These are phyloP conservation scores for Acanthurus leucopareius DNA, from an alignment of 2,797 vertebrate species.

Conservation along the genomic window DNA sequence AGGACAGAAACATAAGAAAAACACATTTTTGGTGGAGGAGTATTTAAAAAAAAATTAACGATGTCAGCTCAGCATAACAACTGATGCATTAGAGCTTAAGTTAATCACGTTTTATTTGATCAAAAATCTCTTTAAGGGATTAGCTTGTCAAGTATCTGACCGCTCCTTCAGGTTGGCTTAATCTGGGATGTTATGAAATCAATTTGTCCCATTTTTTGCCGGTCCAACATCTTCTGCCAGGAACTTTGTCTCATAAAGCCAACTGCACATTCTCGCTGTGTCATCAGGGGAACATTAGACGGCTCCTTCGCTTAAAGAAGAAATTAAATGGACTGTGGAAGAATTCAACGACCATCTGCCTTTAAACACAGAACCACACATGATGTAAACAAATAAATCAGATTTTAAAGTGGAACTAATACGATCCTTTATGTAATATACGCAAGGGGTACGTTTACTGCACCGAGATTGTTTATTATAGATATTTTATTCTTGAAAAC, in stretches of 20 bases:
- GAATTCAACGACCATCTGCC: conserved; percentile 28
- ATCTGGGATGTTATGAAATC: conserved; percentile 62
- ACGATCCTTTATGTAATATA: conserved; percentile 23
- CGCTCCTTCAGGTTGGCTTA: conserved; percentile 39
- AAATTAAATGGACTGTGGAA: conserved; percentile 41
- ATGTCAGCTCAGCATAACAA: conserved; percentile 6
- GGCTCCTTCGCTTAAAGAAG: conserved; percentile 55
- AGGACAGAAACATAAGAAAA: too few relatives aligned
- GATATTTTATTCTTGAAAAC: conserved; percentile 32
- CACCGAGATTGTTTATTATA: conserved; percentile 5
- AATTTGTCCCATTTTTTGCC: conserved; percentile 47
- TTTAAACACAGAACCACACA: conserved; percentile 44
- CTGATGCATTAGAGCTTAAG: conserved; percentile 38
- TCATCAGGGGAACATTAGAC: conserved; percentile 60
- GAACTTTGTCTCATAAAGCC: conserved; percentile 62
- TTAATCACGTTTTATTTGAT: conserved; percentile 64
- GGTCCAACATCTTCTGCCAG: conserved; percentile 60
- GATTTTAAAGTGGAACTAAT: conserved; percentile 31
- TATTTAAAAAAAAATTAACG: background rate
- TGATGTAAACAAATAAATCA: conserved; percentile 28
- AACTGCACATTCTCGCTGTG: conserved; percentile 64
- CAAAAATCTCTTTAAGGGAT: conserved; percentile 59
- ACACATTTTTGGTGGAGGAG: too few relatives aligned
- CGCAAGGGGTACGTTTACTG: conserved; percentile 6
- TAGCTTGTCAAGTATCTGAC: conserved; percentile 54